Base-by-base conservation (phyloP, 2,113 vertebrate species). In the Agapornis roseicollis region DNA sequence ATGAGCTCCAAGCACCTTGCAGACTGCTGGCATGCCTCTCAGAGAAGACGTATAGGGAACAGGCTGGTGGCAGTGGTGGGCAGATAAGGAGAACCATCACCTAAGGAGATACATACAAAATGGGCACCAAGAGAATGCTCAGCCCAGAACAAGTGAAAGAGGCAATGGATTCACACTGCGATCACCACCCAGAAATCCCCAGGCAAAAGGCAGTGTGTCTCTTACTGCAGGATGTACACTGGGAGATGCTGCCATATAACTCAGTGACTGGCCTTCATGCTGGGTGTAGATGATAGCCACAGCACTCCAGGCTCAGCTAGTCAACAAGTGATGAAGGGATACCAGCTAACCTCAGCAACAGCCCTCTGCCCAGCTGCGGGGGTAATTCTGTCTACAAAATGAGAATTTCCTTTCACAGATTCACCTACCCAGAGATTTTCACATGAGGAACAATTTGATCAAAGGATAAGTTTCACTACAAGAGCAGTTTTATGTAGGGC, bases 231-330 rank as follows among this genome's bases (percentile, higher is more conserved):
- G 35, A 17, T 58, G 35, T 24, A 14, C 18, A 2, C 24, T 41
- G 46, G n/a, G 28, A 71, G 37, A 74, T 66, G 70, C 31, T 81
- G 37, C 22, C 24, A 10, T 1, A 0, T 16, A 46, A 23, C 44
- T 77, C 12, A 17, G 31, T 5, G 20, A 55, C 23, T 6, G 2
- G 15, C 17, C 37, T 11, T 91, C 8, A 14, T 18, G 5, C 39
- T 44, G 29, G 20, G 20, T 0, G 0, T 22, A 20, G 58, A 13
- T n/a, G 28, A 56, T 20, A 31, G 10, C 69, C 55, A 33, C 6
- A 3, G 28, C 37, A 52, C 31, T 16, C 41, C 58, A 55, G 58
- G 47, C 6, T 65, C 33, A 66, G 60, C 11, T 56, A 85, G 53
- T 12, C 28, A 60, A 14, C 6, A 24, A 72, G 33, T 2, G 6